Conservation (phyloP, 2,113 vertebrate genomes). For the Dipodomys ordii region DNA sequence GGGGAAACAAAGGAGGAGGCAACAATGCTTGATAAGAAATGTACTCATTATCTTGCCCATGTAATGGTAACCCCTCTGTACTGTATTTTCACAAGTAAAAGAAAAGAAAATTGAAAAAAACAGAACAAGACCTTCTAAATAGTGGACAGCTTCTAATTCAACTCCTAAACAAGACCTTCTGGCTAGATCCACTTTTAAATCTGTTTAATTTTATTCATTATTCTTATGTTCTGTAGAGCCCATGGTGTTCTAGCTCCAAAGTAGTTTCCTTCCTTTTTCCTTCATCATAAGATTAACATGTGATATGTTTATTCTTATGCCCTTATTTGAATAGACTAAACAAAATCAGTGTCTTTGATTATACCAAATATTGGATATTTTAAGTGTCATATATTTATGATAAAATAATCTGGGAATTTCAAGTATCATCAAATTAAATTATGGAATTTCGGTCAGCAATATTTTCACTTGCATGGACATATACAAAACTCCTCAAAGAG, state of each 20-base stretch:
- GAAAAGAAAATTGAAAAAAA: too few relatives aligned
- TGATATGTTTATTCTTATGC: background rate
- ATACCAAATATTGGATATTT: background rate
- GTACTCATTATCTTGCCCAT: too few relatives aligned
- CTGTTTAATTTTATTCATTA: background rate
- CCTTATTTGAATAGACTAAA: background rate
- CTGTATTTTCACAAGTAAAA: too few relatives aligned
- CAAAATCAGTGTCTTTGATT: background rate
- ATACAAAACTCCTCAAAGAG: background rate
- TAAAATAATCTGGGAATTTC: background rate
- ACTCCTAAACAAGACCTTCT: background rate
- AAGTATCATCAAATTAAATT: background rate
- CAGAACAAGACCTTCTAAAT: too few relatives aligned
- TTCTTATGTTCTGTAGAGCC: background rate
- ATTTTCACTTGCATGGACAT: background rate
- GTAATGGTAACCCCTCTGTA: too few relatives aligned
- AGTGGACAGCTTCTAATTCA: background rate
- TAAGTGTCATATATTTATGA: background rate
- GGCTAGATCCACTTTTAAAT: background rate
- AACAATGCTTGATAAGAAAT: too few relatives aligned
- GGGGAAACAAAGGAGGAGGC: too few relatives aligned
- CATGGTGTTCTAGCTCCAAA: too few relatives aligned
- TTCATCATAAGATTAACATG: background rate
- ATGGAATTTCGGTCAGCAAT: background rate
- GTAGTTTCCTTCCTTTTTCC: background rate